Evolutionary conservation across 2,113 vertebrate species (phyloP), one percentile per base, ranked within the genome.

Genomic region (Herpailurus yagouaroundi): DNA sequence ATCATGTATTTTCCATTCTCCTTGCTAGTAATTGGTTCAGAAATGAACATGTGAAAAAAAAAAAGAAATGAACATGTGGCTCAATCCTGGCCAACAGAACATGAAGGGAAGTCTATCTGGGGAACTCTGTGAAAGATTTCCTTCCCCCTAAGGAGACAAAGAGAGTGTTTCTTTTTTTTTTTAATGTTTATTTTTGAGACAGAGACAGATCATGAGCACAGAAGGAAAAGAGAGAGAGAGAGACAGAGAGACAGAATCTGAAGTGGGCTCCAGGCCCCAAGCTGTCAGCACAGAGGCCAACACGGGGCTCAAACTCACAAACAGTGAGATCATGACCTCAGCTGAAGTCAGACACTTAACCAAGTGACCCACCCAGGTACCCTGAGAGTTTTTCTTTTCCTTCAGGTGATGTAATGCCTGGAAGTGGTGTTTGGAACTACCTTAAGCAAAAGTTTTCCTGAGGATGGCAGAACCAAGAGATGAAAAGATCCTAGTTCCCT

Each of bases 381-480:
- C 57, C 57, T 3, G 31, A 63, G 33, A 83, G 15, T 45, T 57
- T 93, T 60, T 83, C 21, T 88, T 77, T 82, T 93, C 33, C 36
- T 89, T 33, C 38, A 81, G 25, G 10, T 50, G 36, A 91, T 83
- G 69, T 13, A 92, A 83, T 63, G 16, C 41, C 18, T 86, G n/a
- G 52, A 41, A 83, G 13, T 77, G 85, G 66, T 92, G 52, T 48
- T 91, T 91, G 29, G 7, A 69, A 69, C 50, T 84, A 14, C 33
- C 88, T 93, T 69, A 93, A 84, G 27, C 57, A 69, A 23, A 76
- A 60, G 36, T 80, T 96, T 93, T 94, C n/a, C n/a, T 81, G 77
- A 96, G 50, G 60, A 91, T 15, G 14, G 45, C 36, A 96, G 79
- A 92, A 73, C 27, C 29, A 83, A 90, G 45, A 89, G 45, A 82